These are phyloP conservation scores for Acromyrmex charruanus DNA, from an alignment of 1,140 invertebrate species.

Conservation along the genomic window DNA sequence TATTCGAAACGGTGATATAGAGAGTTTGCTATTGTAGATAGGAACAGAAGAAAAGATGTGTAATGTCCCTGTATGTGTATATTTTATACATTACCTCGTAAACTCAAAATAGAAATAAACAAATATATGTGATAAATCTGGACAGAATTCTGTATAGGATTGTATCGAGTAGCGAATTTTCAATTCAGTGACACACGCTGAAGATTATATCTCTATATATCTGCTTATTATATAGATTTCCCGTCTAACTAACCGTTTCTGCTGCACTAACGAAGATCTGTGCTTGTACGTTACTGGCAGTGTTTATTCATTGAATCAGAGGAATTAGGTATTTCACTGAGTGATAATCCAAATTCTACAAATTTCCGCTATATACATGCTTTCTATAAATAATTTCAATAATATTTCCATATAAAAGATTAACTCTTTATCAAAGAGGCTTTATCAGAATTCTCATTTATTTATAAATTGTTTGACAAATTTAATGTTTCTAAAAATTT, in stretches of 20 bases:
- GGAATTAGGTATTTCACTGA: slow-evolving; percentile 11
- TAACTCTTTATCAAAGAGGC: neutral
- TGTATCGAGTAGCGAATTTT: slow-evolving; percentile 22
- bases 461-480: neutral
- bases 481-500: neutral
- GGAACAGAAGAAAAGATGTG: neutral
- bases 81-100: neutral
- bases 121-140: neutral
- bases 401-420: neutral
- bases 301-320: slow-evolving; percentile 45
- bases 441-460: neutral
- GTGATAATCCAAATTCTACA: slow-evolving; percentile 3
- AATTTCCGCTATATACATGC: neutral
- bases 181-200: slow-evolving; percentile 41
- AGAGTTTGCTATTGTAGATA: neutral
- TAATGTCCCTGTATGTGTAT: neutral
- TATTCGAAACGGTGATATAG: neutral
- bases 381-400: slow-evolving; percentile 9
- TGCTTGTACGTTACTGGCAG: neutral
- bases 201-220: slow-evolving; percentile 39
- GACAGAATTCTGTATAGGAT: neutral
- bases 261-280: slow-evolving; percentile 58
- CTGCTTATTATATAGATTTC: slow-evolving; percentile 55
- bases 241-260: slow-evolving; percentile 57
- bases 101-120: neutral